phyloP scores from a whole-genome alignment of 2,888 invertebrate species.

The Podabrus alpinus region DNA sequence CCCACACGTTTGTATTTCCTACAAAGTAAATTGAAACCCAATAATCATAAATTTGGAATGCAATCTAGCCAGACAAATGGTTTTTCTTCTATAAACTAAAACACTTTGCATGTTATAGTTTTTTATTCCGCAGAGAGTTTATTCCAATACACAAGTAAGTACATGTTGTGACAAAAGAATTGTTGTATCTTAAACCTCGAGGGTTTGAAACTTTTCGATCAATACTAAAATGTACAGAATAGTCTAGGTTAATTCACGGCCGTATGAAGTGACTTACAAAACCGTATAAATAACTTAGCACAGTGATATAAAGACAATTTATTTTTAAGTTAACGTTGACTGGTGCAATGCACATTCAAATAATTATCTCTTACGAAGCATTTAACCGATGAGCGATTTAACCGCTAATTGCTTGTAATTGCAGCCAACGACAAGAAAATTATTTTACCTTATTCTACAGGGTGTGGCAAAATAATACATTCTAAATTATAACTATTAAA shows the following conservation, averaged over 20 bases:
- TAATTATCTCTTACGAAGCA: background rate
- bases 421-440: background rate
- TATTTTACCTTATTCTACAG: background rate
- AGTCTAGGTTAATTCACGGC: conserved; percentile 1
- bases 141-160: background rate
- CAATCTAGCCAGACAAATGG: background rate
- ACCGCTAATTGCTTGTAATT: background rate
- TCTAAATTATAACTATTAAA: too few species aligned
- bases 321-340: background rate
- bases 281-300: background rate
- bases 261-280: background rate
- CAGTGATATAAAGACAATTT: background rate
- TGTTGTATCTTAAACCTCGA: conserved; percentile 6
- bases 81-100: background rate
- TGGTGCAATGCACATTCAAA: conserved; percentile 4
- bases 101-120: background rate
- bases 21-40: background rate
- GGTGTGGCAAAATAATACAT: background rate
- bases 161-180: conserved; percentile 11
- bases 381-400: background rate
- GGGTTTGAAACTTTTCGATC: conserved; percentile 10
- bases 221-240: conserved; percentile 9
- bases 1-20: background rate
- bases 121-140: background rate
- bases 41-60: background rate